Evolutionary conservation across 1,140 invertebrate species (phyloP).

Genomic region (Drosophila fuyamai): DNA sequence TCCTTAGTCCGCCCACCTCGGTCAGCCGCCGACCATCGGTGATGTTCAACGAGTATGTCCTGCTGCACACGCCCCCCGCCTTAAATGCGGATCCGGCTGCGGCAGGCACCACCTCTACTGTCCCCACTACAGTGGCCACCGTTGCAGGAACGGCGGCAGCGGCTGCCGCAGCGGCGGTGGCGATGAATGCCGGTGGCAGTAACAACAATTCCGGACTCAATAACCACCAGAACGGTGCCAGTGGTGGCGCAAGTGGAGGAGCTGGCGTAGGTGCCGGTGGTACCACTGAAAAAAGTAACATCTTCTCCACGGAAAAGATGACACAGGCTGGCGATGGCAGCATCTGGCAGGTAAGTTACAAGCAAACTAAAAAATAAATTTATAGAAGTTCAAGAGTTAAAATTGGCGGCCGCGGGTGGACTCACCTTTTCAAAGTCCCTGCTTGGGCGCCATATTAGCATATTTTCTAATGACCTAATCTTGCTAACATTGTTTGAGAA

Average conservation of each 20-base stretch:
- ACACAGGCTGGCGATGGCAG: conserved; percentile 92
- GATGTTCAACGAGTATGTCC: conserved; percentile 94
- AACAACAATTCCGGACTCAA: conserved; percentile 67
- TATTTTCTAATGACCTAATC: too few species aligned
- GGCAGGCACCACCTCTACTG: conserved; percentile 15
- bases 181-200: conserved; percentile 6
- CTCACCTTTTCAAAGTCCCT: background rate
- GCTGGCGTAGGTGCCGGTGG: background rate
- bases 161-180: conserved; percentile 8
- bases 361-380: too few species aligned
- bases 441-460: background rate
- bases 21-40: conserved; percentile 91
- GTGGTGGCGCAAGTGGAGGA: conserved; percentile 3
- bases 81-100: conserved; percentile 65
- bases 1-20: conserved; percentile 87
- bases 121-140: conserved; percentile 26
- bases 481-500: too few species aligned
- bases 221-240: conserved; percentile 33
- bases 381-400: too few species aligned
- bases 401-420: background rate
- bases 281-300: conserved; percentile 86
- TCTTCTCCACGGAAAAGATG: conserved; percentile 94
- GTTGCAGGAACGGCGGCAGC: conserved; percentile 24
- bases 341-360: conserved; percentile 86
- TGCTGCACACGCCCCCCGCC: conserved; percentile 88